These are phyloP conservation scores for Holocentrus rufus DNA, from an alignment of 2,797 vertebrate genomes.

Conservation along the genomic window DNA sequence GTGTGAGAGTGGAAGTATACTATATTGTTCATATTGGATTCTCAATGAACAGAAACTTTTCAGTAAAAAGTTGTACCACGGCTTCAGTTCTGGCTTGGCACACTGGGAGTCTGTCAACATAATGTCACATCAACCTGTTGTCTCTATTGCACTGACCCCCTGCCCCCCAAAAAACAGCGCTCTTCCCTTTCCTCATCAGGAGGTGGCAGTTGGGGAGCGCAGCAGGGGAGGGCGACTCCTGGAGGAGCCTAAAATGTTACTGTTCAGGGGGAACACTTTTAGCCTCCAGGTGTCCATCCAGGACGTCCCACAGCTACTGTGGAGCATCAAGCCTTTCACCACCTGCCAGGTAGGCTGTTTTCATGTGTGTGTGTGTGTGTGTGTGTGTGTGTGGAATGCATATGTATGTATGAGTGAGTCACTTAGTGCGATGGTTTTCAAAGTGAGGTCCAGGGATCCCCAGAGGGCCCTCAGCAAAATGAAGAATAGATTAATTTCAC, in stretches of 20 bases:
- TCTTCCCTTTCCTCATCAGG: conserved; percentile 51
- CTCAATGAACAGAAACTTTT: conserved; percentile 10
- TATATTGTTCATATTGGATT: not conserved
- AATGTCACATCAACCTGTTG: not conserved
- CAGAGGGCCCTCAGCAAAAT: too few species aligned
- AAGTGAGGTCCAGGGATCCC: too few species aligned
- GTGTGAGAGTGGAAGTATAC: too few species aligned
- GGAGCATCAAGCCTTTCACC: conserved; percentile 98
- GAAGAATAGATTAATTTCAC: too few species aligned
- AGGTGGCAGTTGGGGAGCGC: conserved; percentile 74
- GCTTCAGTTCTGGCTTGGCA: too few species aligned
- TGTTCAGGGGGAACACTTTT: conserved; percentile 91
- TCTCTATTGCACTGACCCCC: not conserved
- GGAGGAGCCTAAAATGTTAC: conserved; percentile 93
- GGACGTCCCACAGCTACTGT: conserved; percentile 94
- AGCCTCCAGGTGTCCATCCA: conserved; percentile 97
- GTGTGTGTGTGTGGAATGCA: not conserved
- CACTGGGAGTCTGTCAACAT: not conserved
- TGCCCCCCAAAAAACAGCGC: not conserved
- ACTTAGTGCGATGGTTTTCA: not conserved
- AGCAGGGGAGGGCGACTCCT: conserved; percentile 90
- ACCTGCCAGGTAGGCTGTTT: conserved; percentile 89
- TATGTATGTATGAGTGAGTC: not conserved
- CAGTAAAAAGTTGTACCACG: not conserved
- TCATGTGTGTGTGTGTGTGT: not conserved